These are phyloP conservation scores for Nephila pilipes DNA, from an alignment of 1,140 invertebrate genomes.

Conservation along the genomic window DNA sequence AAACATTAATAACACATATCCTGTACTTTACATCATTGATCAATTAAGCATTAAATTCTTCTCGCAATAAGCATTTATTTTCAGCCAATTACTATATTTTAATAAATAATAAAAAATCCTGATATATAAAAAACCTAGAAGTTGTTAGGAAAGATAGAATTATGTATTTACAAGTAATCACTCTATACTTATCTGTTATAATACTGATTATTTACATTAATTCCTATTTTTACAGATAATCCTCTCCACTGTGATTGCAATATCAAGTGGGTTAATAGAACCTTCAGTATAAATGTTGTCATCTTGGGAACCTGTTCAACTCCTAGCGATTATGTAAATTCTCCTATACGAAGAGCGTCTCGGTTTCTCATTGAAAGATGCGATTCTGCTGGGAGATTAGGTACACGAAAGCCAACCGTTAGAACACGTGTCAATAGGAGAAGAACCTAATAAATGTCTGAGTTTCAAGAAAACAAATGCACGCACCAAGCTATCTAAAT, in stretches of 20 bases:
- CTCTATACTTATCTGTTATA: no score
- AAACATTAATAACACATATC: no score
- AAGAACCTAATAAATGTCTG: neutral
- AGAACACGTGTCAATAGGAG: neutral
- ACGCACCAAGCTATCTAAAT: neutral
- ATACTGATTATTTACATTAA: no score
- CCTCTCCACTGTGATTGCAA: slow-evolving; percentile 59
- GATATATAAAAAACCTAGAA: no score
- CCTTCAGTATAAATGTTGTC: neutral
- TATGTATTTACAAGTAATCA: no score
- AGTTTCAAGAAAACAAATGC: no score
- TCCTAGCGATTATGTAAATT: slow-evolving; percentile 50
- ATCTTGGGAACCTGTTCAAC: slow-evolving; percentile 12
- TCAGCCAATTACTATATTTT: no score
- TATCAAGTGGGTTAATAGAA: slow-evolving; percentile 50
- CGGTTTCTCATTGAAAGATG: slow-evolving; percentile 40
- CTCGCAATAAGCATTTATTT: no score
- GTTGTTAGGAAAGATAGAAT: no score
- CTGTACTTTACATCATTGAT: no score
- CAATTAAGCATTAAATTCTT: no score
- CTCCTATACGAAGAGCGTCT: slow-evolving; percentile 16
- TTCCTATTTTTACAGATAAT: slow-evolving; percentile 38
- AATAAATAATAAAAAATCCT: no score
- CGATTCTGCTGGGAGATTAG: slow-evolving; percentile 15
- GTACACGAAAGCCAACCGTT: neutral